Evolutionary conservation across 2,113 vertebrate genomes (phyloP).

Genomic region (Brachypteracias leptosomus): DNA sequence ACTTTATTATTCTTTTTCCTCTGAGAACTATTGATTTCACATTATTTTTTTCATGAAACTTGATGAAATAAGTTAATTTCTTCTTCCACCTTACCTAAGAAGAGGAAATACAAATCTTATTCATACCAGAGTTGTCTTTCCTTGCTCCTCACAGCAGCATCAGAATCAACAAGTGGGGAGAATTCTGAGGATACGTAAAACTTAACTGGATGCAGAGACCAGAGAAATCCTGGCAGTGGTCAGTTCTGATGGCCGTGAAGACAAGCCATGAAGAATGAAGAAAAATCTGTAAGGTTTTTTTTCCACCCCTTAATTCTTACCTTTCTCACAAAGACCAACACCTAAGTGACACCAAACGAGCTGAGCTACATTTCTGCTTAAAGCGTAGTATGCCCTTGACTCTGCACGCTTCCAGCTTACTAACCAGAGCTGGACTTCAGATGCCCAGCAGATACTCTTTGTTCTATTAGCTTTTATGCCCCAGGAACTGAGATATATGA

Average conservation of each 20-base stretch:
- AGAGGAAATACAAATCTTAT: neutral
- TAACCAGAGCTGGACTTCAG: neutral
- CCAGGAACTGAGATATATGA: neutral
- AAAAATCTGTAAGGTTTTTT: neutral
- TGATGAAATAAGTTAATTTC: neutral
- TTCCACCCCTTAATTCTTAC: neutral
- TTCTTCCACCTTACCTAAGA: neutral
- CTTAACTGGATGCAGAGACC: neutral
- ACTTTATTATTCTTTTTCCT: neutral
- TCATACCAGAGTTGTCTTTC: neutral
- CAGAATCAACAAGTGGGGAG: neutral
- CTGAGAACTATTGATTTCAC: neutral
- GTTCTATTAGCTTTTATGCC: neutral
- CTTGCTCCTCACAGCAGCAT: neutral
- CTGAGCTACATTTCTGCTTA: neutral
- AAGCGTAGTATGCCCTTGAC: neutral
- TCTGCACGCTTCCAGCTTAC: neutral
- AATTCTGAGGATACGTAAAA: neutral
- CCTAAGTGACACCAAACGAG: neutral
- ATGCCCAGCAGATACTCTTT: neutral
- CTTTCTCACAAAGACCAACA: neutral
- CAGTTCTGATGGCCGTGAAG: neutral
- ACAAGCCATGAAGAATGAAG: neutral
- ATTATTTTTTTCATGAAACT: neutral
- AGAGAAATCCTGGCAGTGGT: neutral